Conservation (phyloP, 2,888 invertebrate genomes). For the Ichneumon xanthorius region DNA sequence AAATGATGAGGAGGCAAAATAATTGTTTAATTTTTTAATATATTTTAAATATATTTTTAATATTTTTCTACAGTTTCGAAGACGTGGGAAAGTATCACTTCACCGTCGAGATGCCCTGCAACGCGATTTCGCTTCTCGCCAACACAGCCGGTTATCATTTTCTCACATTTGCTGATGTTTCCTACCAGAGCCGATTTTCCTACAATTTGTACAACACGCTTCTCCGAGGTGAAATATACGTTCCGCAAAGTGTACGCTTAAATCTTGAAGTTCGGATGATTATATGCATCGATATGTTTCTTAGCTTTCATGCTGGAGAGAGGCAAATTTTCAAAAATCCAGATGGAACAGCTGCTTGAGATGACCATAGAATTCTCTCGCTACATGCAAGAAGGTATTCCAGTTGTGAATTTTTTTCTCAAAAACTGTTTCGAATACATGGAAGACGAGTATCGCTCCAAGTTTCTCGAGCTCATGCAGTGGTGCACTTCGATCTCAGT, state of each 20-base stretch:
- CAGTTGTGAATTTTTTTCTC: constrained; percentile 80
- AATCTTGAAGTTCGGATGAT: neutral
- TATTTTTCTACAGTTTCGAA: constrained; percentile 69
- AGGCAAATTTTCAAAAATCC: constrained; percentile 75
- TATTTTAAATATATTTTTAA: too few relatives aligned
- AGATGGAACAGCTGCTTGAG: constrained; percentile 77
- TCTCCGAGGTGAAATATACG: constrained; percentile 73
- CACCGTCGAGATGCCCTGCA: constrained; percentile 79
- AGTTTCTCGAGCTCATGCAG: constrained; percentile 78
- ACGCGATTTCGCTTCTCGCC: constrained; percentile 80
- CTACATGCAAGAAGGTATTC: constrained; percentile 83
- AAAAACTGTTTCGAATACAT: constrained; percentile 79
- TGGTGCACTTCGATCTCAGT: constrained; percentile 79
- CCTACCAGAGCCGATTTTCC: constrained; percentile 82
- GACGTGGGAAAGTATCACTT: constrained; percentile 80
- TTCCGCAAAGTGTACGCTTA: neutral
- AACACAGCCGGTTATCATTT: constrained; percentile 82
- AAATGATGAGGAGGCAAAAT: neutral
- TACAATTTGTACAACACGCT: constrained; percentile 81
- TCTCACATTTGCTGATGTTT: constrained; percentile 79
- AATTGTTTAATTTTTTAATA: too few relatives aligned
- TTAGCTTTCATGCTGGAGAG: constrained; percentile 80
- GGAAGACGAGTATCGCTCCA: constrained; percentile 75
- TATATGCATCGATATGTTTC: neutral
- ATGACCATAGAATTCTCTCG: constrained; percentile 79